Evolutionary conservation across 1,140 invertebrate species (phyloP).

Genomic region (Homalodisca vitripennis): DNA sequence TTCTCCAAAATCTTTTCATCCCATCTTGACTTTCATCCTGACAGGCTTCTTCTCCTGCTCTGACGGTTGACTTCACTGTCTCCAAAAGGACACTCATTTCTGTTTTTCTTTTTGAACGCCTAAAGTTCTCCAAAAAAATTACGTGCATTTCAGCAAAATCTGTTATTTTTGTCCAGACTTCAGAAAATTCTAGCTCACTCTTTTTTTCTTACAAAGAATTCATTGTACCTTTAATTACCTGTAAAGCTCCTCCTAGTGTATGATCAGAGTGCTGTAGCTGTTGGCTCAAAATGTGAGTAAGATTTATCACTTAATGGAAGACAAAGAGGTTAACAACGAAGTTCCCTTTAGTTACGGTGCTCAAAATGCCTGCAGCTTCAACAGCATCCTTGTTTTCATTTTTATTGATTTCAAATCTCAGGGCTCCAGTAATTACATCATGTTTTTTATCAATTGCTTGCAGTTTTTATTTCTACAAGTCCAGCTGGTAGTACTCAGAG

Average conservation of each 20-base stretch:
- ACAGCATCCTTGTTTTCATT: neutral
- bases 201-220: slow-evolving; percentile 11
- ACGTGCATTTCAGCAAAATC: neutral
- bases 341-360: neutral
- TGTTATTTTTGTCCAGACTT: neutral
- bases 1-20: slow-evolving; percentile 9
- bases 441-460: neutral
- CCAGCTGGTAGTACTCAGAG: neutral
- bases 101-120: slow-evolving; percentile 27
- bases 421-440: neutral
- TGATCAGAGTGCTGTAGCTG: neutral
- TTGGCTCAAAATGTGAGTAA: no score
- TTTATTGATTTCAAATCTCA: neutral
- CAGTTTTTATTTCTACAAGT: neutral
- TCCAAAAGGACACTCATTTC: slow-evolving; percentile 30
- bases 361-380: neutral
- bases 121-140: neutral
- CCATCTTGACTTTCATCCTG: no score
- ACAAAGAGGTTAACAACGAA: no score
- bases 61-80: neutral
- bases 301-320: no score
- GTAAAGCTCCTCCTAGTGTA: slow-evolving; percentile 10
- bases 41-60: neutral
- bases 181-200: neutral
- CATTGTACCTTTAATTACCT: no score